Percentiles rank a stretch among this genome's conserved stretches.
phyloP scores from a whole-genome alignment of 2,888 invertebrate species.

The Molorchus minor region DNA sequence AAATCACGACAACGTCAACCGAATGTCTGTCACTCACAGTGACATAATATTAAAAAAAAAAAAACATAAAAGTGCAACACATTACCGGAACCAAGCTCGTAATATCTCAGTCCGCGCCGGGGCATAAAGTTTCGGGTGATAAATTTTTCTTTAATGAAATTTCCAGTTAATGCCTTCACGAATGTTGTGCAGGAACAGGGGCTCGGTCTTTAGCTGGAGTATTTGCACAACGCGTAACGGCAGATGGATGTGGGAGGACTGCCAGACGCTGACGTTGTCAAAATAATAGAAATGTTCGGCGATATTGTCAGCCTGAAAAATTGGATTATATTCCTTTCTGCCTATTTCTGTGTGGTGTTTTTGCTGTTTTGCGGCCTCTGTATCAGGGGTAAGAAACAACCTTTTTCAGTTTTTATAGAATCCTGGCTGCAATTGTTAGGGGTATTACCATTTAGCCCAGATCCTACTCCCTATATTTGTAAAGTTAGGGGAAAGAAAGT shows the following conservation, averaged over 20 bases:
- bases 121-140: constrained; percentile 24
- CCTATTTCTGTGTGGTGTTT: constrained; percentile 48
- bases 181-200: constrained; percentile 5
- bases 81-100: constrained; percentile 9
- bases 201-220: neutral
- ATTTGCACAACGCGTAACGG: neutral
- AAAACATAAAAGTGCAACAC: constrained; percentile 22
- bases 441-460: no score
- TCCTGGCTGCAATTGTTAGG: no score
- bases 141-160: constrained; percentile 44
- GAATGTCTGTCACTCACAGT: constrained; percentile 8
- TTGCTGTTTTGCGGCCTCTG: constrained; percentile 47
- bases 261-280: constrained; percentile 21
- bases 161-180: constrained; percentile 34
- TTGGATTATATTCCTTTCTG: constrained; percentile 52
- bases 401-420: no score
- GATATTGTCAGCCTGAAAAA: constrained; percentile 48
- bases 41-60: constrained; percentile 19
- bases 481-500: no score
- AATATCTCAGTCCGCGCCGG: constrained; percentile 17
- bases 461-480: no score
- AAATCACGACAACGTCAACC: constrained; percentile 20
- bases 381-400: constrained; percentile 46
- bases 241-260: constrained; percentile 6
- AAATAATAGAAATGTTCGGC: constrained; percentile 26